These are phyloP conservation scores for Rostratula benghalensis DNA, from an alignment of 2,113 vertebrate genomes.

Conservation along the genomic window DNA sequence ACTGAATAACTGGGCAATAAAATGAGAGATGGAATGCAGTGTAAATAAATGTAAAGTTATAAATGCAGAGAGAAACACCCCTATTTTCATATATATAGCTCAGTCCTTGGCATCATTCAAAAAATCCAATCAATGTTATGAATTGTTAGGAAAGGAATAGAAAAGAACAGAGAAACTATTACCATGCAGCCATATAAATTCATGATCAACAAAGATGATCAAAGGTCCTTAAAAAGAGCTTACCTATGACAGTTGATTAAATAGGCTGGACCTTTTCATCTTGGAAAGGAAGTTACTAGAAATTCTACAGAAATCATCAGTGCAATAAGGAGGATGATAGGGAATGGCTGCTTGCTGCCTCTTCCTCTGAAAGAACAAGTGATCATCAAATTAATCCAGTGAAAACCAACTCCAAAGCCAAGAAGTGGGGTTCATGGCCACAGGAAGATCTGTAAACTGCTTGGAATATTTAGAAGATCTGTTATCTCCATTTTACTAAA, in stretches of 20 bases:
- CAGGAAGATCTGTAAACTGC: not conserved
- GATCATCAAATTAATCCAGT: not conserved
- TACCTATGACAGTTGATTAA: not conserved
- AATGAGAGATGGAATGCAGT: not conserved
- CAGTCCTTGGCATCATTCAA: not conserved
- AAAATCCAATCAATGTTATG: not conserved
- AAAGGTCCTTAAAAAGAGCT: not conserved
- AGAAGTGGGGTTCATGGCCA: not conserved
- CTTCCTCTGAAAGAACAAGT: not conserved
- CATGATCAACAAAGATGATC: not conserved
- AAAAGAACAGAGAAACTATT: not conserved
- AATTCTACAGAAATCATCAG: not conserved
- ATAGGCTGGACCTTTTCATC: not conserved
- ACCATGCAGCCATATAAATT: not conserved
- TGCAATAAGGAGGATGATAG: not conserved
- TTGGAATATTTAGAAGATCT: not conserved
- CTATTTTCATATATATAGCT: not conserved
- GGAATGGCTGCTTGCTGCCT: not conserved
- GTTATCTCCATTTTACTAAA: not conserved
- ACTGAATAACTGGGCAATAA: not conserved
- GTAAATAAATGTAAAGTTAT: not conserved
- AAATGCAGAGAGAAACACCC: not conserved
- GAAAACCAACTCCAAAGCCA: not conserved
- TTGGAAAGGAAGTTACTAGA: not conserved
- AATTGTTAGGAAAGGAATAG: not conserved